These are phyloP conservation scores for Tiliacea citrago DNA, from an alignment of 2,888 invertebrate genomes.

Conservation along the genomic window DNA sequence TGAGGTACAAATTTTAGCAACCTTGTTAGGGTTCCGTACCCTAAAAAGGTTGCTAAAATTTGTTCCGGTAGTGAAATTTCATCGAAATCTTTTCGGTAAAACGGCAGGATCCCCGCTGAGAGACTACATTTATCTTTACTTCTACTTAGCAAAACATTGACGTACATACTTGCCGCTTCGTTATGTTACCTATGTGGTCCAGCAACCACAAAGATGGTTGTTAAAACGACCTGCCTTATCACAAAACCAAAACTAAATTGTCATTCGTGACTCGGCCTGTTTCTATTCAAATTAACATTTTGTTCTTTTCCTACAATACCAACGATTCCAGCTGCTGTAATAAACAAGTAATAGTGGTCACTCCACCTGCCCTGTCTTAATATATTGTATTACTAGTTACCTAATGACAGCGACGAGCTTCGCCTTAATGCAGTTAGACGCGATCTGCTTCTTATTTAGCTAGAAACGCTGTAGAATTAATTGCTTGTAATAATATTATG, in stretches of 20 bases:
- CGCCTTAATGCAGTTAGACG: conserved; percentile 2
- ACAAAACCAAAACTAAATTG: neutral
- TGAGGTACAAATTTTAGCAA: too few relatives aligned
- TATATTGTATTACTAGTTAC: conserved; percentile 7
- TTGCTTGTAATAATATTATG: neutral
- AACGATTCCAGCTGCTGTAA: neutral
- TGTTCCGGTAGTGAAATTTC: too few relatives aligned
- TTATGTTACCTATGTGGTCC: too few relatives aligned
- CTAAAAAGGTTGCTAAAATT: too few relatives aligned
- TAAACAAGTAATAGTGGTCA: neutral
- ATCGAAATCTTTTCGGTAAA: too few relatives aligned
- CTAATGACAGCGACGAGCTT: conserved; percentile 2
- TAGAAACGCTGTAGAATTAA: neutral
- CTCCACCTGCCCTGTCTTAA: neutral
- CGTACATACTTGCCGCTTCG: too few relatives aligned
- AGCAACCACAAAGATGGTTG: too few relatives aligned
- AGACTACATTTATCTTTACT: neutral
- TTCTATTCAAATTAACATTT: neutral
- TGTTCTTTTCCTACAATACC: neutral
- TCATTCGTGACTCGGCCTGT: neutral
- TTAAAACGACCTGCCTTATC: too few relatives aligned
- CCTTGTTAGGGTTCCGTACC: too few relatives aligned
- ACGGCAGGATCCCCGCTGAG: too few relatives aligned
- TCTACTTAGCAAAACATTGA: too few relatives aligned
- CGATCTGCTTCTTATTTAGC: conserved; percentile 28